phyloP scores from a whole-genome alignment of 2,113 vertebrate genomes.

The Mionectes macconnelli region DNA sequence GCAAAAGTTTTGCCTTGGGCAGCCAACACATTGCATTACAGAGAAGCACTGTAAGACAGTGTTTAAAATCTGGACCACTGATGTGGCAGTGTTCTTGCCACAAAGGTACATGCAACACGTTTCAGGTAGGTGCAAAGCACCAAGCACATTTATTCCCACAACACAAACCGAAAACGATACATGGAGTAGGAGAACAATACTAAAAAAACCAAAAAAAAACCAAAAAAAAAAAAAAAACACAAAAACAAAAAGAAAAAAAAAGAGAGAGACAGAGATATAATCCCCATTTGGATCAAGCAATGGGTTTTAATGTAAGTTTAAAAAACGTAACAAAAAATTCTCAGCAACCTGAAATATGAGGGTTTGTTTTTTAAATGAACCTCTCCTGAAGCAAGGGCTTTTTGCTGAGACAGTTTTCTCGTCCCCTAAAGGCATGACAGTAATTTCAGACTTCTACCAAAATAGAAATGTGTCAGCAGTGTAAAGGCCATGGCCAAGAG shows the following conservation, averaged over 20 bases:
- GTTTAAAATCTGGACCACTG: background rate
- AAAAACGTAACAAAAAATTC: background rate
- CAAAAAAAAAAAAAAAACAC: background rate
- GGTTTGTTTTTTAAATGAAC: background rate
- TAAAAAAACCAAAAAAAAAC: background rate
- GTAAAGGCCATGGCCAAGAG: background rate
- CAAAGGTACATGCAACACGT: background rate
- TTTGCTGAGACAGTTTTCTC: background rate
- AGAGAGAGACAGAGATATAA: background rate
- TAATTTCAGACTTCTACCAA: background rate
- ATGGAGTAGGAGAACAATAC: background rate
- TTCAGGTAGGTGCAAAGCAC: background rate
- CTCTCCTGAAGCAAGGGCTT: background rate
- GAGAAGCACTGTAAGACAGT: background rate
- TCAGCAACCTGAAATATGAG: background rate
- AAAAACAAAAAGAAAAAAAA: too few species aligned
- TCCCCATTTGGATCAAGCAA: background rate
- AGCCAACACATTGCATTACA: background rate
- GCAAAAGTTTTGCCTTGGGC: background rate
- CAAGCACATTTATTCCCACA: background rate
- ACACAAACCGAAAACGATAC: background rate
- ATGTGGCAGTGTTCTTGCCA: background rate
- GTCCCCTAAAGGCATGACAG: background rate
- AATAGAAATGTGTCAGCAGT: background rate
- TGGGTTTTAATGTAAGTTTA: background rate